Conservation (phyloP, 2,113 vertebrate species). For the Oplegnathus fasciatus region DNA sequence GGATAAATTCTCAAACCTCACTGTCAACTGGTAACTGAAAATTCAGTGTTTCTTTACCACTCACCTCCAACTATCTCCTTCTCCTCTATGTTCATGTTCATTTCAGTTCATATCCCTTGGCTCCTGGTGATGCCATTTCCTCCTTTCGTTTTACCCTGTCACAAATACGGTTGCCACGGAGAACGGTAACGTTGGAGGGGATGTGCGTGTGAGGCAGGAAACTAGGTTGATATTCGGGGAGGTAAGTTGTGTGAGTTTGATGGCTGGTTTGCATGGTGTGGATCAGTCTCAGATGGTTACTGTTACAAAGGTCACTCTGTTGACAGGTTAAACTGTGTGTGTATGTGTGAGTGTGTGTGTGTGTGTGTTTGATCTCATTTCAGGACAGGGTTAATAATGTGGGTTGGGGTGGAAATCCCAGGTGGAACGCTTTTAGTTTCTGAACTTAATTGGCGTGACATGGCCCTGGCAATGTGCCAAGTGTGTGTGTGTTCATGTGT, state of each 20-base stretch:
- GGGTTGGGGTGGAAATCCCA: constrained; percentile 68
- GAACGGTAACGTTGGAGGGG: constrained; percentile 19
- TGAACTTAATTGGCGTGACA: constrained; percentile 81
- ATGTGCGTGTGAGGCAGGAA: constrained; percentile 2
- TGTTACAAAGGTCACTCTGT: constrained; percentile 3
- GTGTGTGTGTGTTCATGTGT: constrained; percentile 34
- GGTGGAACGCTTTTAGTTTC: constrained; percentile 76
- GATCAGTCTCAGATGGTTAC: constrained; percentile 21
- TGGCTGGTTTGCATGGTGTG: neutral
- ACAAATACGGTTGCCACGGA: constrained; percentile 23
- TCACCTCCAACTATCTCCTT: neutral
- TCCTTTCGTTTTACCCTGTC: constrained; percentile 16
- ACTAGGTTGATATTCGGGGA: constrained; percentile 42
- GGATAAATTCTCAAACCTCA: neutral
- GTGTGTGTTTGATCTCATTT: constrained; percentile 44
- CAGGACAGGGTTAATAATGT: constrained; percentile 73
- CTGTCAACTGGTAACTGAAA: neutral
- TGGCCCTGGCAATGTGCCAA: constrained; percentile 68
- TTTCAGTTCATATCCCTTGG: constrained; percentile 47
- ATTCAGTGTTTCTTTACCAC: constrained; percentile 20
- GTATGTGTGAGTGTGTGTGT: constrained; percentile 1
- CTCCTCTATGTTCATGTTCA: constrained; percentile 11
- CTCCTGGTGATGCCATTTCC: constrained; percentile 41
- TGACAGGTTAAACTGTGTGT: constrained; percentile 4
- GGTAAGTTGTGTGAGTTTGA: constrained; percentile 13